phyloP scores from a whole-genome alignment of 2,113 vertebrate genomes.

The Taxidea taxus region DNA sequence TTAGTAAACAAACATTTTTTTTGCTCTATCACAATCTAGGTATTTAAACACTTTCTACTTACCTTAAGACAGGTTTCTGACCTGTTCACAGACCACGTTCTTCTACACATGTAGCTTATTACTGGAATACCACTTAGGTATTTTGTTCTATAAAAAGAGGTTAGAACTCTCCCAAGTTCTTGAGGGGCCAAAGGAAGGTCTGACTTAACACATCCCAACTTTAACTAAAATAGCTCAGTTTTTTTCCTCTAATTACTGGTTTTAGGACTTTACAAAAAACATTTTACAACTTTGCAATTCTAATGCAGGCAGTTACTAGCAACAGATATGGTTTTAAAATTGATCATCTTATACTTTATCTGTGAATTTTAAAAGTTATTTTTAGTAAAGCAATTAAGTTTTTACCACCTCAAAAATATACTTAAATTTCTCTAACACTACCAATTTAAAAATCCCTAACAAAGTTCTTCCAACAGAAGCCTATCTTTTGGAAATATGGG shows the following conservation, averaged over 20 bases:
- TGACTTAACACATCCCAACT: not conserved
- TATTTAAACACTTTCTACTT: slow-evolving; percentile 60
- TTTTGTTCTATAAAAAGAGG: not conserved
- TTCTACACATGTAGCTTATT: not conserved
- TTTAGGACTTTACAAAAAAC: not conserved
- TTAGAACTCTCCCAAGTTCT: not conserved
- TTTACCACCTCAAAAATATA: slow-evolving; percentile 22
- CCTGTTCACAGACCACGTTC: slow-evolving; percentile 22
- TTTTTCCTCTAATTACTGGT: not conserved
- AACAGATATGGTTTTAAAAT: not conserved
- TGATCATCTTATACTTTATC: not conserved
- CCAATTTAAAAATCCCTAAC: slow-evolving; percentile 22
- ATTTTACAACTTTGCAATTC: not conserved
- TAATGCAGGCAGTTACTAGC: not conserved
- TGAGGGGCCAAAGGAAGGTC: not conserved
- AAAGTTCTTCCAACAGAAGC: slow-evolving; percentile 1
- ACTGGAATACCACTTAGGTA: not conserved
- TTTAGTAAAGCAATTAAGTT: not conserved
- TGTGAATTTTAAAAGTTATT: not conserved
- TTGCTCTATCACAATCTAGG: not conserved
- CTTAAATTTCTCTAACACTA: not conserved
- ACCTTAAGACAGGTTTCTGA: slow-evolving; percentile 60
- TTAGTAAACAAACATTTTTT: not conserved
- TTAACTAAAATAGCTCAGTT: not conserved
- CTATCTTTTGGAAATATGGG: not conserved